Base-by-base conservation (phyloP, 2,113 vertebrate species). In the Mormyrus lacerda region DNA sequence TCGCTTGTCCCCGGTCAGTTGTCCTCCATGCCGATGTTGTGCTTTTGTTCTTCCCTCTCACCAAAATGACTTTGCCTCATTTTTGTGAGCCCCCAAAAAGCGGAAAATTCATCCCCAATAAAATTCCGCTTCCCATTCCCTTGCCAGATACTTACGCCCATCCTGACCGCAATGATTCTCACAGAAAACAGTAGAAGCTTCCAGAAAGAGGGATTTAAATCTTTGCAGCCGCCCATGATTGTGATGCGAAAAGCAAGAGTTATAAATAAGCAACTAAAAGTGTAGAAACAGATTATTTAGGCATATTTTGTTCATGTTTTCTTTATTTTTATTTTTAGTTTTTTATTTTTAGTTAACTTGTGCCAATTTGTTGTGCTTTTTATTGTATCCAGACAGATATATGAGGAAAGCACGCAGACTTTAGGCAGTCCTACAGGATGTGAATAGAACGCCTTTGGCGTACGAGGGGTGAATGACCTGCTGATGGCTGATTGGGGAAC, bases 301-400 rank as follows among this genome's bases (percentile, higher is more conserved):
- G 35, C 73, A 39, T 79, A 79, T 42, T 79, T 79, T 79, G 35
- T 19, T 79, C 73, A 39, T 42, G 42, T 79, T 79, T 19, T 76
- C 13, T 42, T 76, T 42, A 17, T 39, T 76, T 79, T 42, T 79
- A 79, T 17, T 35, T 42, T 24, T 24, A 24, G 21, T n/a, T 76
- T 79, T 79, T 79, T n/a, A n/a, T n/a, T n/a, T n/a, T n/a, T n/a
- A n/a, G n/a, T 79, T 79, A 79, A 79, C 42, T 5, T 19, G 8
- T 42, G 73, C 73, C 73, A 79, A 79, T 79, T 79, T 79, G 73
- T 79, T 79, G 15, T 42, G 73, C 73, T 79, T 79, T 76, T 79
- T 79, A 42, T 79, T 42, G 35, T 42, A 39, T 42, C 35, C 35
- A 42, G 73, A 79, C 73, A 39, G 73, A 79, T 42, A 19, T 39